These are phyloP conservation scores for Columba guinea DNA, from an alignment of 2,797 vertebrate species.

Conservation along the genomic window DNA sequence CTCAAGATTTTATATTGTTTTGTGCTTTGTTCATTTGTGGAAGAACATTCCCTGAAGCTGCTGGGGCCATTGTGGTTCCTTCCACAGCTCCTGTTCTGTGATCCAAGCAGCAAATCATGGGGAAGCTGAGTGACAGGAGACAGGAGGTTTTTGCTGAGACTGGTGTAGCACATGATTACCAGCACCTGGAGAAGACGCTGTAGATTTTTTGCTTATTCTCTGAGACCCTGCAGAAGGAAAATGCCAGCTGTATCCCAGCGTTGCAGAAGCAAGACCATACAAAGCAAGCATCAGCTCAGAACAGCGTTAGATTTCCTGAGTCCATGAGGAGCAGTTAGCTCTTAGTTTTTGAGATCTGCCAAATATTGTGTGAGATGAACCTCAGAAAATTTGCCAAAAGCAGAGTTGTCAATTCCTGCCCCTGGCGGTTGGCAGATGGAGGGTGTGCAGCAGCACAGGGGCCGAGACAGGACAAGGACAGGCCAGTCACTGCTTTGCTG, in stretches of 20 bases:
- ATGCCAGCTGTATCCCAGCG: not conserved
- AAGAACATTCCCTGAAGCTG: not conserved
- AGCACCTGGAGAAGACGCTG: not conserved
- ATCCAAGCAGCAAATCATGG: not conserved
- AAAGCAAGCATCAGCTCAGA: not conserved
- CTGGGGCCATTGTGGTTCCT: not conserved
- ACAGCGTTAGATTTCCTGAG: not conserved
- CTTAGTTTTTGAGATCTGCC: not conserved
- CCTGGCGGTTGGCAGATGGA: conserved; percentile 16
- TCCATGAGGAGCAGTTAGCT: not conserved
- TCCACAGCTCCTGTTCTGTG: not conserved
- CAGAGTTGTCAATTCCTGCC: not conserved
- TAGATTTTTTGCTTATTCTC: not conserved
- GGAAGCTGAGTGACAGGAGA: not conserved
- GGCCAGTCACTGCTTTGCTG: not conserved
- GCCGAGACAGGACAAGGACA: not conserved
- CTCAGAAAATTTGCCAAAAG: not conserved
- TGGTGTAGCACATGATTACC: not conserved
- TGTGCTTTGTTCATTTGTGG: not conserved
- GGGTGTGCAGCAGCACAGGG: not conserved
- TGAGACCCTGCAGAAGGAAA: not conserved
- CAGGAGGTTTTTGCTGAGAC: not conserved
- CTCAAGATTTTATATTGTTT: not conserved
- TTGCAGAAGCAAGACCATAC: not conserved
- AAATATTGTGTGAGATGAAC: not conserved